These are phyloP conservation scores for Gorilla gorilla DNA, from an alignment of 2,113 vertebrate species.

Conservation along the genomic window DNA sequence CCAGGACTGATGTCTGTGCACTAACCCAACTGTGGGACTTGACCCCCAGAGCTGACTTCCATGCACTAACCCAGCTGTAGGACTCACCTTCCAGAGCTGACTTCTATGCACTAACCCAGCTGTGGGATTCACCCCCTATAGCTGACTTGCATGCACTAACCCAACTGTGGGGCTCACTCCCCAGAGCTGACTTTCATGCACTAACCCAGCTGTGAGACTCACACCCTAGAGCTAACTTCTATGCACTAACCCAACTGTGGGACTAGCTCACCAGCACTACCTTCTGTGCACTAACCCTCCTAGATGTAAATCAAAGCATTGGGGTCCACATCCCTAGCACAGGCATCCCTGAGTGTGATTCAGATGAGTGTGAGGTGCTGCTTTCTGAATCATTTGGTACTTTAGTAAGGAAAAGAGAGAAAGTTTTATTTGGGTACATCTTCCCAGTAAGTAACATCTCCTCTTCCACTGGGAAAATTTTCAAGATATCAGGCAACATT, in stretches of 20 bases:
- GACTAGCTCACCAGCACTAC: too few species aligned
- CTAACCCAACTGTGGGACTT: neutral
- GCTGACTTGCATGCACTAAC: too few species aligned
- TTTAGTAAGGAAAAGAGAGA: neutral
- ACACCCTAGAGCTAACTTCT: accelerated
- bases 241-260: too few species aligned
- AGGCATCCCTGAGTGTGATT: neutral
- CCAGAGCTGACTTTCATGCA: too few species aligned
- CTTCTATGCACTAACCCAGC: too few species aligned
- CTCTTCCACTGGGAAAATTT: neutral
- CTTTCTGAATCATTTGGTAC: neutral
- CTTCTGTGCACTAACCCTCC: too few species aligned
- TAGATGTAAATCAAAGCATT: neutral
- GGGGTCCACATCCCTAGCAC: neutral
- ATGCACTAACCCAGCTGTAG: too few species aligned
- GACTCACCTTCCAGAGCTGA: too few species aligned
- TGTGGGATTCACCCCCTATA: accelerated
- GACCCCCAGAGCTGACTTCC: too few species aligned
- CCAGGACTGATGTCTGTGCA: neutral
- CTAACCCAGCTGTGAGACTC: too few species aligned
- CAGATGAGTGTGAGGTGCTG: neutral
- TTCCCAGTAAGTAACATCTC: neutral
- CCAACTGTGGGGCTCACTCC: too few species aligned
- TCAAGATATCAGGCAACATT: neutral
- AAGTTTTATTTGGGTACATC: neutral